Base-by-base conservation (phyloP, 1,140 invertebrate genomes). In the Procambarus clarkii region DNA sequence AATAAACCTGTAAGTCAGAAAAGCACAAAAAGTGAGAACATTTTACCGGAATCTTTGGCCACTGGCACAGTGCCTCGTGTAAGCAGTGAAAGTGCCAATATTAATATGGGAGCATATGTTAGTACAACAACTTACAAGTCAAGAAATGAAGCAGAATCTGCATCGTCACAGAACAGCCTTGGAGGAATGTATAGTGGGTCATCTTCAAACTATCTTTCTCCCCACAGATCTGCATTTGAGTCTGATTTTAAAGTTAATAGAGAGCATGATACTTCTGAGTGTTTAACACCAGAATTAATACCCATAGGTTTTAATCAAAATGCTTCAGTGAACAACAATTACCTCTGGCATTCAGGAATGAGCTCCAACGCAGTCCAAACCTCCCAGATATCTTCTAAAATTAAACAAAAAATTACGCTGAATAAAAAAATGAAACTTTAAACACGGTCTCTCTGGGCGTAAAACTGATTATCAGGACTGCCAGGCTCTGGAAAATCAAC, bases 401-500 rank as follows among this genome's bases (percentile, higher is more conserved):
- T 1, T 58, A 83, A 69, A 44, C 24, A 9, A 9, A 44, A 71
- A 46, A 24, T 18, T 13, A n/a, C n/a, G 46, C 58, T 21, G 5
- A 89, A 74, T 60, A 58, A 85, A 84, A 91, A 46, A 34, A 86
- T 45, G 18, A 76, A 34, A 86, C 94, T 58, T 92, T 94, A 86
- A 90, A 91, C 3, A 90, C 91, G 54, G 94, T 95, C 64, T 76
- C 92, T 24, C 77, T 95, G 82, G 95, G 95, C 3, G 94, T 96
- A 96, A 94, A 97, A 97, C 94, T 97, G 2, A 93, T 98, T 92
- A 95, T 98, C 34, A 92, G 98, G 98, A 11, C 94, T 96, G 13
- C 96, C 97, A 2, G 98, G 98, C 0, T 96, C 96, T 94, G 98
- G 98, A 0, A 99, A 99, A 95, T 95, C 96, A 0, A 95, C 95